These are phyloP conservation scores for Bombus fervidus DNA, from an alignment of 1,140 invertebrate species.

Conservation along the genomic window DNA sequence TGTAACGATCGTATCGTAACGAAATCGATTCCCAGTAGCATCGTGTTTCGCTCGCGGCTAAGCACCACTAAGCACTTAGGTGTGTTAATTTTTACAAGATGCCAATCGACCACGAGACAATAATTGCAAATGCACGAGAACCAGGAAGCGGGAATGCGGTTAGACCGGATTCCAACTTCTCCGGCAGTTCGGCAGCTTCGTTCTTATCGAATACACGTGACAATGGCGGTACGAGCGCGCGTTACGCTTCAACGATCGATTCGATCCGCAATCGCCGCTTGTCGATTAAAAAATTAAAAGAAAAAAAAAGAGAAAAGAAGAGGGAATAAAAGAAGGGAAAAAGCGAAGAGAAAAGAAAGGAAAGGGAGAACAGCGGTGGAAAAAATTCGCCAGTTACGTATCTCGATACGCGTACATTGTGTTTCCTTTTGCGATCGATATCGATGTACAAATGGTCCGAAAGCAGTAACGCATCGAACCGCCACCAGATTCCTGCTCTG, in stretches of 20 bases:
- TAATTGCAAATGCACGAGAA: conserved; percentile 3
- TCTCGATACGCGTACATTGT: not conserved
- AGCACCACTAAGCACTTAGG: not conserved
- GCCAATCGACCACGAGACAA: conserved; percentile 18
- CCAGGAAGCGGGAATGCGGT: conserved; percentile 21
- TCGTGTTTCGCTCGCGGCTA: not conserved
- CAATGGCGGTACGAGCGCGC: conserved; percentile 13
- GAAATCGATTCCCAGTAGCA: not conserved
- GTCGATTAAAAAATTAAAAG: not conserved
- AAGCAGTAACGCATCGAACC: not conserved
- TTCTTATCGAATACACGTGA: conserved; percentile 41
- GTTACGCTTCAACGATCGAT: conserved; percentile 18
- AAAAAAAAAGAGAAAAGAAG: not conserved
- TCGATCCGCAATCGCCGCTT: not conserved
- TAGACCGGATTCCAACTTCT: conserved; percentile 22
- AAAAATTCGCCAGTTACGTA: not conserved
- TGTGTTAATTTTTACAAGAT: conserved; percentile 5
- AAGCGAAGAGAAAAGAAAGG: not conserved
- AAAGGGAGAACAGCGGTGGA: not conserved
- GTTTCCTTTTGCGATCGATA: conserved; percentile 14
- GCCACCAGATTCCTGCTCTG: conserved; percentile 1
- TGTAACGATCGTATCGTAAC: not conserved
- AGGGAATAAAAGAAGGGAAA: not conserved
- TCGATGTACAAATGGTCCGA: not conserved
- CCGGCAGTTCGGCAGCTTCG: not conserved